Evolutionary conservation across 2,797 vertebrate species (phyloP), one percentile per base, ranked within the genome.

Genomic region (Phoeniculus purpureus): DNA sequence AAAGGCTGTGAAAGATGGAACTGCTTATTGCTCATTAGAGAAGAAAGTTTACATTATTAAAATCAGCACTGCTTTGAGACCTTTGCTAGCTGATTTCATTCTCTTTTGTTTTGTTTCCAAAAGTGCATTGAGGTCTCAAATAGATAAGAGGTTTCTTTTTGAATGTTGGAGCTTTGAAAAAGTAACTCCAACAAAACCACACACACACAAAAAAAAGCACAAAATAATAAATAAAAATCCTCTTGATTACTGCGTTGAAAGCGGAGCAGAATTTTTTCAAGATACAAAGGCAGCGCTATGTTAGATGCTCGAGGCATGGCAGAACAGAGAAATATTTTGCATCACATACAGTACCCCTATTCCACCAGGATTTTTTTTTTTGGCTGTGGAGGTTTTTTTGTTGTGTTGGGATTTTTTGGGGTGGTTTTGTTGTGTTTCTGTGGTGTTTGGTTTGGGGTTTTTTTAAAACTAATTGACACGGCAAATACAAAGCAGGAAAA

Each of bases 21-120:
- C 70, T 95, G 92, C 92, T 96, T 94, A 95, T 95, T 96, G 83
- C 91, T 93, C 83, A 92, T 85, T 86, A 93, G 66, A 90, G 81
- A 84, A 80, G 87, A 92, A 94, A 94, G 94, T 94, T 91, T 93
- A 94, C 83, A 85, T 94, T 93, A 96, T 94, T 94, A 94, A 94
- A 94, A 96, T 93, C 83, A 78, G 83, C 4, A 8, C 32, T 89
- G 81, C 93, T 90, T 83, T 54, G 84, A 96, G 86, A 94, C 90
- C 84, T 68, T 70, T 2, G 0, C 58, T n/a, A 29, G 78, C 86
- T 83, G 86, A 91, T 88, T 93, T 95, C 18, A 81, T 95, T 96
- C 89, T 71, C 92, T 87, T 92, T 43, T 43, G 10, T 43, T 43
- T 94, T 92, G 94, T 91, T 88, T 94, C 81, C 88, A 67, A 76